Percentiles rank a stretch among this genome's conserved stretches.
These are phyloP conservation scores for Operophtera brumata DNA, from an alignment of 2,888 invertebrate species.

Conservation along the genomic window DNA sequence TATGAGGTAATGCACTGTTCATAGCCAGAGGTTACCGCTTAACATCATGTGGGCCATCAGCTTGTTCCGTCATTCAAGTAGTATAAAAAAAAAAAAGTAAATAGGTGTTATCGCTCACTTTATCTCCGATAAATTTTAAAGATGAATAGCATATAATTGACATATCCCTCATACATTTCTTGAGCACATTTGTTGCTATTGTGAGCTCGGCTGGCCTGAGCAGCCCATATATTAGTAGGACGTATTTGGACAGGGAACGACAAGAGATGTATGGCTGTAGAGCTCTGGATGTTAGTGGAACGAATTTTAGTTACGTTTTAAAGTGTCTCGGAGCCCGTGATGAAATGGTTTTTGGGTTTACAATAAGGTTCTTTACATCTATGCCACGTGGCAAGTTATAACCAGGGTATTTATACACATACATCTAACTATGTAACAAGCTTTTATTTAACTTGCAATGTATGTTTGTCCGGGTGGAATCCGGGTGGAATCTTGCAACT, in stretches of 20 bases:
- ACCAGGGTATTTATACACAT: too few species aligned
- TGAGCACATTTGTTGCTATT: slow-evolving; percentile 21
- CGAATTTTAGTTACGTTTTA: slow-evolving; percentile 34
- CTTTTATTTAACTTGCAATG: too few species aligned
- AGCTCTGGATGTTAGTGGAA: slow-evolving; percentile 16
- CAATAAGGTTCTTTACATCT: neutral
- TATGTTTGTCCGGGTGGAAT: too few species aligned
- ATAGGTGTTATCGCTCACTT: too few species aligned
- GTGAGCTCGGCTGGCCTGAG: slow-evolving; percentile 14
- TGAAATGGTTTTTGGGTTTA: neutral
- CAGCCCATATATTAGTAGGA: slow-evolving; percentile 69
- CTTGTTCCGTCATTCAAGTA: too few species aligned
- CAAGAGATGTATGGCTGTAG: slow-evolving; percentile 64
- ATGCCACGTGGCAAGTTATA: neutral
- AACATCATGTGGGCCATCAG: too few species aligned
- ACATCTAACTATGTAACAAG: too few species aligned
- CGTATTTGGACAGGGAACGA: slow-evolving; percentile 71
- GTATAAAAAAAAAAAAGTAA: too few species aligned
- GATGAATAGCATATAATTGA: neutral
- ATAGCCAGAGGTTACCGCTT: too few species aligned
- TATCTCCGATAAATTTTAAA: too few species aligned
- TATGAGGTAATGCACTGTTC: too few species aligned
- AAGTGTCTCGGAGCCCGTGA: neutral
- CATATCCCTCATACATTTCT: slow-evolving; percentile 14
- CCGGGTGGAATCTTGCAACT: too few species aligned